Percentiles rank a stretch among this genome's conserved stretches.
Evolutionary conservation across 2,888 invertebrate genomes (phyloP).

Genomic region (Minunthozetes semirufus): DNA sequence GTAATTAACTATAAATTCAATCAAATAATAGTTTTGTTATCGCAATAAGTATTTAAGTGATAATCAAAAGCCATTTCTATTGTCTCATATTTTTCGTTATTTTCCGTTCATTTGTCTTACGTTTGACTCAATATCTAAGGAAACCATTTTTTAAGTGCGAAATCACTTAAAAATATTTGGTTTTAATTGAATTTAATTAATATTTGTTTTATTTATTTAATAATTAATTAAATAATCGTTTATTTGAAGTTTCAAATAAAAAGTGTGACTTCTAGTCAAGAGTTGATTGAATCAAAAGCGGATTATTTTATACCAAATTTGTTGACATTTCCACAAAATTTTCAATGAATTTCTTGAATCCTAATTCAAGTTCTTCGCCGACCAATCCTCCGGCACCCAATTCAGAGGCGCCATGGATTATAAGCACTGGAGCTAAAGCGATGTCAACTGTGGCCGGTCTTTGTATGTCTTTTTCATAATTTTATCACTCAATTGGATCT

Average conservation of each 20-base stretch:
- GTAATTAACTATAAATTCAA: background rate
- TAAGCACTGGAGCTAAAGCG: conserved; percentile 29
- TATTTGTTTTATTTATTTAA: no score
- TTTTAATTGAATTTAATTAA: background rate
- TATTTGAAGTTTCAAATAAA: background rate
- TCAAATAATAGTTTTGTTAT: background rate
- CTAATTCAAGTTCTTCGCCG: background rate
- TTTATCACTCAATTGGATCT: background rate
- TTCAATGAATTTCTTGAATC: background rate
- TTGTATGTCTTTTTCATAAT: conserved; percentile 30
- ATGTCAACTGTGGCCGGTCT: conserved; percentile 36
- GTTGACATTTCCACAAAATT: background rate
- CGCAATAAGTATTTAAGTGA: background rate
- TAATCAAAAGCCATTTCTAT: background rate
- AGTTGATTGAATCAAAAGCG: background rate
- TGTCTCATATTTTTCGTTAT: background rate
- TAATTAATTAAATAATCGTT: background rate
- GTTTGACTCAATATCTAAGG: background rate
- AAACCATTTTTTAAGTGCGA: background rate
- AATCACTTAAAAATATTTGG: background rate
- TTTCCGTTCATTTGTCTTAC: background rate
- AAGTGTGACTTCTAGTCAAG: background rate
- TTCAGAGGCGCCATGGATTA: conserved; percentile 35
- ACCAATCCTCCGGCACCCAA: background rate
- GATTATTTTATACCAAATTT: background rate